phyloP scores from a whole-genome alignment of 2,797 vertebrate species.

The Urocyon cinereoargenteus region DNA sequence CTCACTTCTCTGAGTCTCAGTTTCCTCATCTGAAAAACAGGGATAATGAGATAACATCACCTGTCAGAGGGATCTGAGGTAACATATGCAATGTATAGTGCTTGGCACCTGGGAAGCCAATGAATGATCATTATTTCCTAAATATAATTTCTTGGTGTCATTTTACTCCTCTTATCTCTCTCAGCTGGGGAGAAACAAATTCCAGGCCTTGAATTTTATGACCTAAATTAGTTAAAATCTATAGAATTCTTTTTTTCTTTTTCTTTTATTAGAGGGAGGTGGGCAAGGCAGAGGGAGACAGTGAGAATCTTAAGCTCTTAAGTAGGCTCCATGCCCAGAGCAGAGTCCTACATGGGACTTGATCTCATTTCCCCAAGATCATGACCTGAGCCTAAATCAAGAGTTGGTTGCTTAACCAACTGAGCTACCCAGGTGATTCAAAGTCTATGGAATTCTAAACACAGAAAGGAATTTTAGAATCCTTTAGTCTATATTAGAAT shows the following conservation, averaged over 20 bases:
- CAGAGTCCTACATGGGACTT: neutral
- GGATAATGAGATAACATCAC: neutral
- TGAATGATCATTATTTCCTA: conserved; percentile 16
- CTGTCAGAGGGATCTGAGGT: neutral
- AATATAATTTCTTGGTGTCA: conserved; percentile 10
- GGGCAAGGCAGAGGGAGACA: neutral
- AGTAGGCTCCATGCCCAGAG: neutral
- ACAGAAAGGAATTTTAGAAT: conserved; percentile 10
- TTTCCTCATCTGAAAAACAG: neutral
- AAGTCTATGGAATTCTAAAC: conserved; percentile 45
- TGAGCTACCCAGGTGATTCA: neutral
- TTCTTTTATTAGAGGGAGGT: neutral
- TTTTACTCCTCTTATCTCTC: neutral
- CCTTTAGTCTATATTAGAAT: neutral
- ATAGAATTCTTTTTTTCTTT: conserved; percentile 3
- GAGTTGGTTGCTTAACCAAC: neutral
- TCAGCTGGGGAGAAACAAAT: conserved; percentile 13
- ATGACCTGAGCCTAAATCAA: neutral
- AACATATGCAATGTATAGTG: neutral
- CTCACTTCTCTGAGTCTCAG: neutral
- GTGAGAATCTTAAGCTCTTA: neutral
- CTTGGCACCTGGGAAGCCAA: neutral
- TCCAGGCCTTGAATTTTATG: conserved; percentile 30
- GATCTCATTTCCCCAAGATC: neutral
- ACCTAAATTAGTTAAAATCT: conserved; percentile 39